These are phyloP conservation scores for Agrenia bidenticulata DNA, from an alignment of 2,888 invertebrate species.

Conservation along the genomic window DNA sequence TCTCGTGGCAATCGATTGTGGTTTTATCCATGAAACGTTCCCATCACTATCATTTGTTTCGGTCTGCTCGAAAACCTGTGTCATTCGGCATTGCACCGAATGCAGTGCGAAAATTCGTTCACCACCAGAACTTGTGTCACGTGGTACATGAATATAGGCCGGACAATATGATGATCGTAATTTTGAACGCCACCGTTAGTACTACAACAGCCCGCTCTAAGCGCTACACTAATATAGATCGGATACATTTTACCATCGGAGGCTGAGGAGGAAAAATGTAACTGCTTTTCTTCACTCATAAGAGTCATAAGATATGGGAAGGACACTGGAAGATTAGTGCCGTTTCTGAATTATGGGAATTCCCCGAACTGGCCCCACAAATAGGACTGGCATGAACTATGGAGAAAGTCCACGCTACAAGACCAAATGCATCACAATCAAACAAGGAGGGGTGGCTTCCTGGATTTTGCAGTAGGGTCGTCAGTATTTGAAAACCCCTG, in stretches of 20 bases:
- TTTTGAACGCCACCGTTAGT: neutral
- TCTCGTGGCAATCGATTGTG: neutral
- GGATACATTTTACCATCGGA: constrained; percentile 26
- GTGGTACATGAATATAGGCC: constrained; percentile 75
- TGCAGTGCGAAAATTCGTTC: constrained; percentile 60
- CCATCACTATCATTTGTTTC: neutral
- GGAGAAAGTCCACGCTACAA: constrained; percentile 74
- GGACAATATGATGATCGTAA: constrained; percentile 75
- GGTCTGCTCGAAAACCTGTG: constrained; percentile 1
- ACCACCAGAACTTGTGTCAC: constrained; percentile 78
- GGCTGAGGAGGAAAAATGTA: constrained; percentile 32
- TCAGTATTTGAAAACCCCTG: constrained; percentile 56
- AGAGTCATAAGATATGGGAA: no score
- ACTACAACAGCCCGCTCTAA: neutral
- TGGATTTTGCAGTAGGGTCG: constrained; percentile 61
- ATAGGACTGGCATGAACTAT: constrained; percentile 64
- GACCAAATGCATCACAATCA: constrained; percentile 81
- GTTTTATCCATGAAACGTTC: neutral
- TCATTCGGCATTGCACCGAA: neutral
- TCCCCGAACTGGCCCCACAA: constrained; percentile 3
- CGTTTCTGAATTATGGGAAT: constrained; percentile 23
- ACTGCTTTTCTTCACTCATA: constrained; percentile 6
- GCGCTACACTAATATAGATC: constrained; percentile 10
- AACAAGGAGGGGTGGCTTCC: constrained; percentile 67
- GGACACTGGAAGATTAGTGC: no score